These are phyloP conservation scores for Sebastes matsubarae DNA, from an alignment of 2,797 vertebrate species.

Conservation along the genomic window DNA sequence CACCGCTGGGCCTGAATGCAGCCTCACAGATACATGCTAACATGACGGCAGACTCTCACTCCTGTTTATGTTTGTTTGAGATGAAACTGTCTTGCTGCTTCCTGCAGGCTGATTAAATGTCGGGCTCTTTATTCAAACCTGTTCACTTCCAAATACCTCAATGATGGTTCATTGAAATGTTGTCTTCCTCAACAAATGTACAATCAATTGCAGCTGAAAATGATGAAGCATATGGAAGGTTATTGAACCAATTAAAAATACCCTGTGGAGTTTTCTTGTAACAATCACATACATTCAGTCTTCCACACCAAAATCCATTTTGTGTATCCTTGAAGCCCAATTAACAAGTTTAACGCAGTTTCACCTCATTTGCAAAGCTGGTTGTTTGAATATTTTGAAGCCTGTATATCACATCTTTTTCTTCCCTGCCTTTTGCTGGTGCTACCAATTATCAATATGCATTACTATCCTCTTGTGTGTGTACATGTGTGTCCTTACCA, in stretches of 20 bases:
- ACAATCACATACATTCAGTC: neutral
- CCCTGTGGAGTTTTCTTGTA: neutral
- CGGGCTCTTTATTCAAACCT: neutral
- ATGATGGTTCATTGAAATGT: neutral
- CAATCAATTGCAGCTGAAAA: neutral
- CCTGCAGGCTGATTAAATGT: neutral
- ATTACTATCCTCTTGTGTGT: neutral
- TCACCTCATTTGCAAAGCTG: neutral
- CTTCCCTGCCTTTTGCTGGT: neutral
- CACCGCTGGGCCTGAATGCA: too few species aligned
- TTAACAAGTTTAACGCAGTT: neutral
- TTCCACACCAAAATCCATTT: neutral
- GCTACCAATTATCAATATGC: neutral
- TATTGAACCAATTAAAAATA: neutral
- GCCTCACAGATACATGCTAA: too few species aligned
- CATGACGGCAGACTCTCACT: neutral
- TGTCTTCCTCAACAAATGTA: neutral
- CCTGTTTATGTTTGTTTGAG: neutral
- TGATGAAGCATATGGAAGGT: neutral
- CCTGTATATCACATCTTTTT: neutral
- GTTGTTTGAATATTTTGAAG: neutral
- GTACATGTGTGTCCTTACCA: neutral
- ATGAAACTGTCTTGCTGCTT: neutral
- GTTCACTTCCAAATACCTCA: neutral
- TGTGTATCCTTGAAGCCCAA: neutral